Base-by-base conservation (phyloP, 2,888 invertebrate species). In the Netelia fuscicornis region DNA sequence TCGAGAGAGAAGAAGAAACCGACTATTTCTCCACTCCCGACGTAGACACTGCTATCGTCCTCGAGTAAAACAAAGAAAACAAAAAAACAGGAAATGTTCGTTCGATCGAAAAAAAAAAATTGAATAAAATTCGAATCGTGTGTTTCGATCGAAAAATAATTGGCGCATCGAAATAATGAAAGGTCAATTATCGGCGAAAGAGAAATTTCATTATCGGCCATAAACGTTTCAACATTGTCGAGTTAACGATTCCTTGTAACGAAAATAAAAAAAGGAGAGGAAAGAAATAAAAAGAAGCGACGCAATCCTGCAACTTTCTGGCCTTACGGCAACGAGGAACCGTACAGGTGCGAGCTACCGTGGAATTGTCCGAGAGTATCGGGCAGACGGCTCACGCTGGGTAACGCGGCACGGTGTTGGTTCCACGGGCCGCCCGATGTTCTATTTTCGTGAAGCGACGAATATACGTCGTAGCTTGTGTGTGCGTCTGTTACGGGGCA, bases 261-360 rank as follows among this genome's bases (percentile, higher is more conserved):
- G 20, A 9, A 23, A 17, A 58, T 58, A 20, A 20, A 58, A 17
- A 20, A 10, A 20, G 1, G 20, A 20, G 20, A 20, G 20, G 20
- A 58, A 58, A 6, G 23, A 58, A 56, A 56, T 0, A 48, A 6
- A 10, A 17, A 58, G 9, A 58, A 58, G 62, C 56, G 17, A 58
- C 10, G 13, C 48, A 48, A 13, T 13, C 37, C 56, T 42, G n/a
- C 79, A 54, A 23, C 72, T 62, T 56, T 42, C 65, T 62, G 65
- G 71, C 54, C 71, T 71, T 8, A 64, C 37, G 58, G 79, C 54
- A 56, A 11, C 44, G 65, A 72, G 56, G 56, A 71, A 56, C 52
- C 17, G 80, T 72, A 80, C 80, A 80, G 80, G 80, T 80, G 80
- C 80, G 72, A 56, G 80, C 71, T 72, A 72, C 80, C 72, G 65